Evolutionary conservation across 2,797 vertebrate genomes (phyloP), one percentile per base, ranked within the genome.

Genomic region (Numenius phaeopus): DNA sequence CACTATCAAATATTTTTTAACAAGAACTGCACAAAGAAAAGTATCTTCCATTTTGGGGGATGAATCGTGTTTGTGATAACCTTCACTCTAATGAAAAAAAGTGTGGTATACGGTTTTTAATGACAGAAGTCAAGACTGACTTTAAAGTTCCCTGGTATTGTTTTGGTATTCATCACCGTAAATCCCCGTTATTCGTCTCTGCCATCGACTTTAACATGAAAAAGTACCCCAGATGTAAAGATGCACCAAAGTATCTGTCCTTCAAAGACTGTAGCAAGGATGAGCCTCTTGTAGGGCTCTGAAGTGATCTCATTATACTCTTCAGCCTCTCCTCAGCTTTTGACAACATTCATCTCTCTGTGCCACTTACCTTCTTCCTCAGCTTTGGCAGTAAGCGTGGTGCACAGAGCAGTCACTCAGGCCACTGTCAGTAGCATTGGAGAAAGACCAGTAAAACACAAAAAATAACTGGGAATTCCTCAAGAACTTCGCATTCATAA

Each of bases 381-480:
- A 1, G 39, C 52, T 52, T 52, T 61, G 57, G 15, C 13, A 13
- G 5, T 7, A 7, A 62, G 12, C 5, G 13, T 10, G 17, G 15
- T 47, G 19, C 10, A 52, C 6, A 70, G 55, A 69, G 49, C 30
- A 18, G 11, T 39, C 44, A 42, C 44, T 57, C 1, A 1, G 34
- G n/a, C 4, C 1, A 0, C 17, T 10, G 3, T 18, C 18, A 55
- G 29, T 40, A 76, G 14, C 10, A 39, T 13, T 20, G 14, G 13
- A 42, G 37, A 75, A 75, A 66, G 32, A 71, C 22, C 19, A 46
- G 30, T 5, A 49, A 79, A 91, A 65, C 11, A 8, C 22, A 34
- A 54, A 64, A 5, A 9, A 29, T 58, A 54, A 62, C 14, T 40
- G 27, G 37, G 16, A 87, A n/a, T 37, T 76, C 15, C 42, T 40